Percentiles rank a stretch among this genome's conserved stretches.
Evolutionary conservation across 2,888 invertebrate genomes (phyloP).

Genomic region (Dasypogon diadema): DNA sequence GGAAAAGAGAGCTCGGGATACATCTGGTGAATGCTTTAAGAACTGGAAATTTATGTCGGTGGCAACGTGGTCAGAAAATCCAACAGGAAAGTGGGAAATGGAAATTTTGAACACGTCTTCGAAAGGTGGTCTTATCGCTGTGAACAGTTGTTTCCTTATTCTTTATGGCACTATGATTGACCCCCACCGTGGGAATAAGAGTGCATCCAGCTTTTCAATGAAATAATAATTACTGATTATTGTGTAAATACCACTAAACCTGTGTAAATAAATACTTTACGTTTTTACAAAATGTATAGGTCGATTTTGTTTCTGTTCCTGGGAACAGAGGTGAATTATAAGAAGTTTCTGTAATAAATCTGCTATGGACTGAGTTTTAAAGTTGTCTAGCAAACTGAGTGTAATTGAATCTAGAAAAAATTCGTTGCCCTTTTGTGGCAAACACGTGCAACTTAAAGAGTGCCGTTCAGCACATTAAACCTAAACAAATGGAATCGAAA

Average conservation of each 20-base stretch:
- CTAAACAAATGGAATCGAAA: background rate
- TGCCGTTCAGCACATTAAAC: constrained; percentile 4
- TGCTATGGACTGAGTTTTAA: too few relatives aligned
- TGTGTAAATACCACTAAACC: too few relatives aligned
- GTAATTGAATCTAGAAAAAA: background rate
- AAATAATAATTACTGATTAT: background rate
- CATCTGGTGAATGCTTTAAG: constrained; percentile 77
- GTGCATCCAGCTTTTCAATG: background rate
- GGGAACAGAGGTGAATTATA: too few relatives aligned
- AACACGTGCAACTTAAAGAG: constrained; percentile 7
- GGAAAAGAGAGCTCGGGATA: constrained; percentile 77
- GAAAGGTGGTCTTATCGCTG: constrained; percentile 15
- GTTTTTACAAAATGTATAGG: background rate
- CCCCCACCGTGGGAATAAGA: constrained; percentile 5
- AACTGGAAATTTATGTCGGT: constrained; percentile 90
- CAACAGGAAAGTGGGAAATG: constrained; percentile 77
- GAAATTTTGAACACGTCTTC: constrained; percentile 65
- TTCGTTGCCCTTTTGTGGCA: background rate
- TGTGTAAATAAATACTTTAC: too few relatives aligned
- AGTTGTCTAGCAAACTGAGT: too few relatives aligned
- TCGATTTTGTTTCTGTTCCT: background rate
- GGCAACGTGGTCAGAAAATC: constrained; percentile 90
- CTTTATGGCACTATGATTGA: constrained; percentile 56
- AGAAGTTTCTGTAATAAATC: too few relatives aligned
- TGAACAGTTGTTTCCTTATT: constrained; percentile 56